A percentile compares a stretch with the other conserved stretches of the same genome.
Conservation (phyloP, 2,113 vertebrate genomes). For the Accipiter cooperii region DNA sequence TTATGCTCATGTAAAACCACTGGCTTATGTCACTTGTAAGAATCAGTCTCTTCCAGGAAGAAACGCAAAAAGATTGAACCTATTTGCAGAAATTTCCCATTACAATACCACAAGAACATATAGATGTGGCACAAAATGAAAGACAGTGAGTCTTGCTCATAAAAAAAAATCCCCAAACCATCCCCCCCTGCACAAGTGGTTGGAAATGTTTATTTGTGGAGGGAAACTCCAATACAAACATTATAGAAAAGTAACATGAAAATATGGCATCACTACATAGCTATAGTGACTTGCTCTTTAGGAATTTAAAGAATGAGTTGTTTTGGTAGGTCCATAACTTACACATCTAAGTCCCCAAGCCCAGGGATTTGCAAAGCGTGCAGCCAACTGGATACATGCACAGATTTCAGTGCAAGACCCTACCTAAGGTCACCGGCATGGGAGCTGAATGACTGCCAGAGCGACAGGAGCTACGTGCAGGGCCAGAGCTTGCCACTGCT, state of each 20-base stretch:
- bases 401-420: neutral
- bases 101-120: neutral
- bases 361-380: neutral
- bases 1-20: neutral
- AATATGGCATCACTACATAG: accelerated
- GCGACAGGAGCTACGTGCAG: neutral
- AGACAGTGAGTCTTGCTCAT: neutral
- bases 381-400: neutral
- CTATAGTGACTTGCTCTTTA: neutral
- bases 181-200: neutral
- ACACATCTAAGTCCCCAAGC: accelerated
- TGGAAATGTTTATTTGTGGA: neutral
- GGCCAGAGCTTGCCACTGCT: neutral
- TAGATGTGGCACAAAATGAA: neutral
- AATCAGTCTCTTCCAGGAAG: neutral
- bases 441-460: neutral
- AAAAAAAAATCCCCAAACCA: neutral
- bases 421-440: accelerated
- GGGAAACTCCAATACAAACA: neutral
- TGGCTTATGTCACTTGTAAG: neutral
- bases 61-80: neutral
- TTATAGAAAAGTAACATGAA: neutral
- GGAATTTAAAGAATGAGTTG: neutral
- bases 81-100: neutral
- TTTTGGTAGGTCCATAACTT: neutral